Conservation (phyloP, 2,888 invertebrate genomes). For the Timandra comae region DNA sequence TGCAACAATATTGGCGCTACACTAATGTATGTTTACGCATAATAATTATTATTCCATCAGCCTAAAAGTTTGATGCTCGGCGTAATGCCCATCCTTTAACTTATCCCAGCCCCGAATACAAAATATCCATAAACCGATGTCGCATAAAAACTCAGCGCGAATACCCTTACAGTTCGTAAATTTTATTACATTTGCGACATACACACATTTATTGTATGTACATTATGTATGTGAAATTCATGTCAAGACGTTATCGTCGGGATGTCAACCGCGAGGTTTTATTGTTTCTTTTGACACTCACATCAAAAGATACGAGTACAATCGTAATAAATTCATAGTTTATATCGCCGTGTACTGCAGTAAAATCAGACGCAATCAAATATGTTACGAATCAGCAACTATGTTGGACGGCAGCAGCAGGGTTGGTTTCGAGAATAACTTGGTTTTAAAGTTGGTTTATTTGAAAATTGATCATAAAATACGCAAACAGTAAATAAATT, state of each 20-base stretch:
- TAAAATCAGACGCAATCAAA: background rate
- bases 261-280: slow-evolving; percentile 40
- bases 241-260: slow-evolving; percentile 19
- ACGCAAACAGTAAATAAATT: no score
- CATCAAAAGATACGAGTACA: slow-evolving; percentile 22
- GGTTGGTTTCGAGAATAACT: no score
- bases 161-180: slow-evolving; percentile 69
- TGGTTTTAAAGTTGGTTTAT: no score
- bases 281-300: slow-evolving; percentile 43
- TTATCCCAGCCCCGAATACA: slow-evolving; percentile 21
- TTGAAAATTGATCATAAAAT: no score
- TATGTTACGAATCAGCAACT: background rate
- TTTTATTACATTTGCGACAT: slow-evolving; percentile 50
- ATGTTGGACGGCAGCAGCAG: no score
- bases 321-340: no score
- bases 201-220: slow-evolving; percentile 30
- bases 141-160: slow-evolving; percentile 58
- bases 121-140: slow-evolving; percentile 47
- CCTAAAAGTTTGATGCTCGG: no score
- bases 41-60: no score
- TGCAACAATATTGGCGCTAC: no score
- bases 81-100: slow-evolving; percentile 1
- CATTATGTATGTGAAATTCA: slow-evolving; percentile 21
- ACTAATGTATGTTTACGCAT: no score
- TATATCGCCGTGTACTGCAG: slow-evolving; percentile 5